These are phyloP conservation scores for Oreochromis aureus DNA, from an alignment of 2,113 vertebrate genomes.

Conservation along the genomic window DNA sequence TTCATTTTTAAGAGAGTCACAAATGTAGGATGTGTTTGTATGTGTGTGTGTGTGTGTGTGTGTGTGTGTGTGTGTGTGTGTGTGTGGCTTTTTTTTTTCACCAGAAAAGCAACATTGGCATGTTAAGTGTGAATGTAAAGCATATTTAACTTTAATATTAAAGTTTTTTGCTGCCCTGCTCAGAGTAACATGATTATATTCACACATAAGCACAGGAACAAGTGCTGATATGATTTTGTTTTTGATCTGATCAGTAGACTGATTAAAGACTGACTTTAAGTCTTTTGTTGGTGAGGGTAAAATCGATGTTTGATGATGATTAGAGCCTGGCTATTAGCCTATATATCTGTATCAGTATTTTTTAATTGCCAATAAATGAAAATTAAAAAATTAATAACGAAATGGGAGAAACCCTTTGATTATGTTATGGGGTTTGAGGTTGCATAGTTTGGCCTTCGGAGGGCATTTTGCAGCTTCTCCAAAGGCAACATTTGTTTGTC, in stretches of 20 bases:
- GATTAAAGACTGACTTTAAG: neutral
- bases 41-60: neutral
- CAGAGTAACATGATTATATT: neutral
- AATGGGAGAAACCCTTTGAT: neutral
- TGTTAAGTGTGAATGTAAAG: neutral
- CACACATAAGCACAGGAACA: conserved; percentile 8
- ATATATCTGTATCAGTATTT: neutral
- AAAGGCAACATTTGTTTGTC: neutral
- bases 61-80: neutral
- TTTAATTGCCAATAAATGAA: neutral
- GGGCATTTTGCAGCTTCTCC: neutral
- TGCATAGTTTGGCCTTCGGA: neutral
- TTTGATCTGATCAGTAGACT: neutral
- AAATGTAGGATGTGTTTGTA: neutral
- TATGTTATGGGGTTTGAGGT: neutral
- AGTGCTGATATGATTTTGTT: neutral
- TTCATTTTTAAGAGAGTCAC: neutral
- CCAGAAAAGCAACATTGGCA: neutral
- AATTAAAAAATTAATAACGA: neutral
- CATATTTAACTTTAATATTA: neutral
- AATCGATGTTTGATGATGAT: neutral
- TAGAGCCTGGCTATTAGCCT: neutral
- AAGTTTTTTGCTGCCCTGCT: conserved; percentile 2
- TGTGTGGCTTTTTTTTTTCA: neutral
- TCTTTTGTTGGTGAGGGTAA: neutral